Conservation (phyloP, 2,888 invertebrate species). For the Ectropis crepuscularia region DNA sequence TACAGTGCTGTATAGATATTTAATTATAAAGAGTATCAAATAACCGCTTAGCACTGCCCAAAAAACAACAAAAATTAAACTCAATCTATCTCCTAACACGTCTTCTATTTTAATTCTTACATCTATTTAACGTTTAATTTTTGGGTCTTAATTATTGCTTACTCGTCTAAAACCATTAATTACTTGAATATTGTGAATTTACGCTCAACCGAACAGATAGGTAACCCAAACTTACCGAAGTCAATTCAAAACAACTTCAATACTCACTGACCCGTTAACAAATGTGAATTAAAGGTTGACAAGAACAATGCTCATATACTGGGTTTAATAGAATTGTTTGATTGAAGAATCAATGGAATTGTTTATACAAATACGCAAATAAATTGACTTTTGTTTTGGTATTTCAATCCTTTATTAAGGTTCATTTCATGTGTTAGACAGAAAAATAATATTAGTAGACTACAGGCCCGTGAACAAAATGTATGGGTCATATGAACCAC, state of each 20-base stretch:
- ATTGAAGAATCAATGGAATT: constrained; percentile 51
- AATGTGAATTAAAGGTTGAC: constrained; percentile 9
- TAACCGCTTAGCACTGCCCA: no score
- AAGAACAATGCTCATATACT: constrained; percentile 8
- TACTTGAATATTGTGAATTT: background rate
- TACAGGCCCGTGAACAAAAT: no score
- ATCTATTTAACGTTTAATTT: background rate
- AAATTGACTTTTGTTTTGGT: no score
- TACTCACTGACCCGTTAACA: constrained; percentile 6
- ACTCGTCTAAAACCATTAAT: background rate
- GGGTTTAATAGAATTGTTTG: constrained; percentile 51
- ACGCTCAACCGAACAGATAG: constrained; percentile 9
- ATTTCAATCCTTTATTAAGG: no score
- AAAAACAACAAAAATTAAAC: no score
- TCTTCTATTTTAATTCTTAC: no score
- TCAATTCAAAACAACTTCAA: constrained; percentile 43
- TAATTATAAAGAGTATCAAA: no score
- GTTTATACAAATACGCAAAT: constrained; percentile 1
- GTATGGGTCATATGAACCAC: no score
- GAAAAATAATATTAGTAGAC: no score
- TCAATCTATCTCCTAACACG: no score
- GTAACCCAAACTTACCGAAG: constrained; percentile 10
- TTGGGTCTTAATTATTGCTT: background rate
- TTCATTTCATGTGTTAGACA: no score
- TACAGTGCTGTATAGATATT: no score